Percentiles rank a stretch among this genome's conserved stretches.
phyloP scores from a whole-genome alignment of 1,140 invertebrate genomes.

The Mamestra configurata region DNA sequence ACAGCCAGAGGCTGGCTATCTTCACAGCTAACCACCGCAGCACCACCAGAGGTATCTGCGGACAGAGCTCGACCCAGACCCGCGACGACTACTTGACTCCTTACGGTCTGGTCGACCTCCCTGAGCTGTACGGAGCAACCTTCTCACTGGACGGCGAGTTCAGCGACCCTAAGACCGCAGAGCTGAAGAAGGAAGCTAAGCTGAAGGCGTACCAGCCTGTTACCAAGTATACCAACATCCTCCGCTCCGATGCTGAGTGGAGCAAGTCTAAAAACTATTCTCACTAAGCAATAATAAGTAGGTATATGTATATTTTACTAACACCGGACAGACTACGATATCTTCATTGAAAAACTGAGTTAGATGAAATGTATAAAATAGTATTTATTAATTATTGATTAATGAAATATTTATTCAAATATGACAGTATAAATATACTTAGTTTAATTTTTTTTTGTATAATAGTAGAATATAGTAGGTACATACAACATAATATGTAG shows the following conservation, averaged over 20 bases:
- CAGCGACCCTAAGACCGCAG: conserved; percentile 24
- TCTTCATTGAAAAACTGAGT: no score
- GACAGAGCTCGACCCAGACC: conserved; percentile 6
- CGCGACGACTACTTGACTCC: conserved; percentile 35
- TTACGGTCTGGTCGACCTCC: conserved; percentile 28
- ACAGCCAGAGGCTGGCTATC: neutral
- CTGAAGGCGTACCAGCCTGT: conserved; percentile 39
- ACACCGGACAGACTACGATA: no score
- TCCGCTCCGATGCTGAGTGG: conserved; percentile 19
- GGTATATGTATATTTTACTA: no score
- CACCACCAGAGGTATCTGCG: conserved; percentile 35
- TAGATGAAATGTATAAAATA: no score
- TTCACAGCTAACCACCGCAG: conserved; percentile 5
- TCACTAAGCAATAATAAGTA: no score
- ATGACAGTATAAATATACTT: no score
- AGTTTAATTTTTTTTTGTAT: no score
- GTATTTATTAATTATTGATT: no score
- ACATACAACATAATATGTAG: no score
- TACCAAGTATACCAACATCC: conserved; percentile 35
- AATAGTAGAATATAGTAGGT: no score
- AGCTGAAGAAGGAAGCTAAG: conserved; percentile 38
- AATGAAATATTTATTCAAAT: no score
- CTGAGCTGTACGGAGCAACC: conserved; percentile 19
- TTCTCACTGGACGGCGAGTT: conserved; percentile 25
- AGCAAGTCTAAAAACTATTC: no score